phyloP scores from a whole-genome alignment of 2,113 vertebrate genomes.

The Alces alces region DNA sequence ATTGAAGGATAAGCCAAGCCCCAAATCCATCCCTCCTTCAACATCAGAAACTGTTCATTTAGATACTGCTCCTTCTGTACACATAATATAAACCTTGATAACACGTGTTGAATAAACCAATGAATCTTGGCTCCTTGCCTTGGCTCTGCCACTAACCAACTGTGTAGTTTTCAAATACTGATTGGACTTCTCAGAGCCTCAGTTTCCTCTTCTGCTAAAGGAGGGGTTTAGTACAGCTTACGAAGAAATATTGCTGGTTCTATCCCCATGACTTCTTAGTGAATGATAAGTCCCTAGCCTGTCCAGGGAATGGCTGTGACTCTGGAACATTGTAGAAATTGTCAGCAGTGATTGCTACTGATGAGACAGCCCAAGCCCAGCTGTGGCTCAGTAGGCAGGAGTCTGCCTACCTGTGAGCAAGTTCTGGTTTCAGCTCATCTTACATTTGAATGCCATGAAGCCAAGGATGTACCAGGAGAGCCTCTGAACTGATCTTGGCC shows the following conservation, averaged over 20 bases:
- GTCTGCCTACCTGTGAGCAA: neutral
- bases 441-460: neutral
- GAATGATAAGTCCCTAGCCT: neutral
- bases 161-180: neutral
- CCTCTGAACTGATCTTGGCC: neutral
- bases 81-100: neutral
- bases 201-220: neutral
- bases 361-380: neutral
- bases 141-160: neutral
- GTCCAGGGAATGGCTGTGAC: neutral
- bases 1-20: neutral
- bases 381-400: neutral
- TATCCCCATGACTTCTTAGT: neutral
- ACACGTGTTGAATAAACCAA: neutral
- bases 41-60: neutral
- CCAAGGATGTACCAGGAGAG: neutral
- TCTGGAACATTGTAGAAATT: neutral
- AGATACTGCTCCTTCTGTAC: neutral
- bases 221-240: neutral
- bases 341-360: neutral
- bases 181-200: neutral
- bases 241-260: neutral
- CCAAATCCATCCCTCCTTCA: neutral
- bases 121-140: neutral
- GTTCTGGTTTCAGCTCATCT: neutral